Conservation (phyloP, 2,888 invertebrate genomes). For the Synergus itoensis region DNA sequence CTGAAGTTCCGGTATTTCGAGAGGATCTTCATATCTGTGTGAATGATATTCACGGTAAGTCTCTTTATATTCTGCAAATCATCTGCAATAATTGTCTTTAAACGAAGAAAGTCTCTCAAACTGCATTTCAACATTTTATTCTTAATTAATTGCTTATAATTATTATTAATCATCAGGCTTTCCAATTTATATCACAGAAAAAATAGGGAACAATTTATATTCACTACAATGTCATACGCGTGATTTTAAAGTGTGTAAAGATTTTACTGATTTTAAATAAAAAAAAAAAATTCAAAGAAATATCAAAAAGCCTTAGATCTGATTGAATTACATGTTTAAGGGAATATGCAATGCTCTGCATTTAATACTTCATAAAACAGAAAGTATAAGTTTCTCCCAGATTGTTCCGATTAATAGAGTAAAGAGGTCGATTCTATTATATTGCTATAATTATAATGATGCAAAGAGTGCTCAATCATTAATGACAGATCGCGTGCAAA, state of each 20-base stretch:
- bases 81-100: conserved; percentile 26
- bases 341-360: background rate
- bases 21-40: conserved; percentile 92
- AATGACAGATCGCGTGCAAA: conserved; percentile 21
- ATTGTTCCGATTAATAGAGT: conserved; percentile 23
- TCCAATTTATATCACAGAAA: background rate
- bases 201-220: background rate
- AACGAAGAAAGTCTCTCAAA: background rate
- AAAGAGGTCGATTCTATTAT: conserved; percentile 21
- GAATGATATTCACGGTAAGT: conserved; percentile 90
- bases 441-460: conserved; percentile 17
- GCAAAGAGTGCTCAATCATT: conserved; percentile 9
- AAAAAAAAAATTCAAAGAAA: too few species aligned
- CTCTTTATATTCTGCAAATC: conserved; percentile 29
- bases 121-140: background rate
- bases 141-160: conserved; percentile 4
- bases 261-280: too few species aligned
- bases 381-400: conserved; percentile 7
- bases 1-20: conserved; percentile 87
- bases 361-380: conserved; percentile 15
- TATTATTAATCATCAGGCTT: background rate
- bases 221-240: too few species aligned
- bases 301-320: background rate
- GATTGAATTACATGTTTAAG: background rate
- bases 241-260: too few species aligned